phyloP scores from a whole-genome alignment of 2,888 invertebrate species.

The Lochmaea capreae region DNA sequence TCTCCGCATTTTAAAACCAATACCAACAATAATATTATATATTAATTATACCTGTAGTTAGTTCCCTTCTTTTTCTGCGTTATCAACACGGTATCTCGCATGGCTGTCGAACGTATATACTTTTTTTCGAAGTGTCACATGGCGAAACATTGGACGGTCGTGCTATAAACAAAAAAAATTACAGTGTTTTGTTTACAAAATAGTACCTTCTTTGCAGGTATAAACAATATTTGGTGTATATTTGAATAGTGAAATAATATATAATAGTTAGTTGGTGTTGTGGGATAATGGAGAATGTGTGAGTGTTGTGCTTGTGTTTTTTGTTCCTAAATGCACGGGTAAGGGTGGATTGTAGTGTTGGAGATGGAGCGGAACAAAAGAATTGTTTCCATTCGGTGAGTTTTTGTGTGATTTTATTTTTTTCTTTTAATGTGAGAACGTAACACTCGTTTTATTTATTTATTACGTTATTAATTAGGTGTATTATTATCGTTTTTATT shows the following conservation, averaged over 20 bases:
- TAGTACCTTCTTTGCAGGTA: not conserved
- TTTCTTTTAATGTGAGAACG: not conserved
- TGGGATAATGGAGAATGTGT: not conserved
- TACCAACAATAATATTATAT: conserved; percentile 8
- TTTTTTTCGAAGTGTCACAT: conserved; percentile 56
- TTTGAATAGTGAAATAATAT: not conserved
- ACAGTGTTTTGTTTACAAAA: conserved; percentile 6
- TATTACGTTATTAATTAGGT: not conserved
- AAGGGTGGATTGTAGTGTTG: not conserved
- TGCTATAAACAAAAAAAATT: conserved; percentile 38
- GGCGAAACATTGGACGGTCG: conserved; percentile 43
- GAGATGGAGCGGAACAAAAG: conserved; percentile 1
- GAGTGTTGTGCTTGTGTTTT: not conserved
- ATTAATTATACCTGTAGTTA: conserved; percentile 2
- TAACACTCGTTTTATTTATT: not conserved
- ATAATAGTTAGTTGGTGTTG: not conserved
- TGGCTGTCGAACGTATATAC: conserved; percentile 44
- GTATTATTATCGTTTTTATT: conserved; percentile 3
- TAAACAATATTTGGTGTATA: not conserved
- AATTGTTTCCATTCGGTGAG: not conserved
- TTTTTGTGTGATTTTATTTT: not conserved
- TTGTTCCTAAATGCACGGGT: not conserved
- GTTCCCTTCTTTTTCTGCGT: conserved; percentile 49
- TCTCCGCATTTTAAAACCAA: conserved; percentile 20
- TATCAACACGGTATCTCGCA: conserved; percentile 42